Conservation (phyloP, 2,888 invertebrate species). For the Pegoplata infirma region DNA sequence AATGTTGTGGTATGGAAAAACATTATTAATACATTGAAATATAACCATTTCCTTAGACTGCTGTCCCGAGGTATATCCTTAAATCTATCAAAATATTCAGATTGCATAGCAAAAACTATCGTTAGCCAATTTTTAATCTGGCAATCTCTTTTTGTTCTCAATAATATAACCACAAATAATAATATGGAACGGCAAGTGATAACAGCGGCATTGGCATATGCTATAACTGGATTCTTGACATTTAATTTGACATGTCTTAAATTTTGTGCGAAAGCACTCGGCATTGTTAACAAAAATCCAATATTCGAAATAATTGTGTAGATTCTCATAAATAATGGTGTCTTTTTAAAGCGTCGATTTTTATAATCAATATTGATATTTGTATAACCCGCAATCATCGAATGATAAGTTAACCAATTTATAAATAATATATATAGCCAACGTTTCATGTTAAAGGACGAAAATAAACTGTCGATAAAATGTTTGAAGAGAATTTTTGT, state of each 20-base stretch:
- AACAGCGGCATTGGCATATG: neutral
- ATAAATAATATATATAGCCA: too few species aligned
- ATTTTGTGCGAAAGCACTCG: neutral
- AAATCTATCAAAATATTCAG: neutral
- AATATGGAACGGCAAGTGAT: neutral
- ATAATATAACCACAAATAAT: neutral
- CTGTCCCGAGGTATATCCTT: neutral
- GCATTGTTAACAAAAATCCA: neutral
- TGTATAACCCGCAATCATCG: too few species aligned
- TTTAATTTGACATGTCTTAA: neutral
- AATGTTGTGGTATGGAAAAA: neutral
- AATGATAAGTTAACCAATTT: too few species aligned
- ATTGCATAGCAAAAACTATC: neutral
- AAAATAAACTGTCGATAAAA: too few species aligned
- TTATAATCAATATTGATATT: conserved; percentile 4
- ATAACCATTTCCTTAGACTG: neutral
- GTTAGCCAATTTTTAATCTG: neutral
- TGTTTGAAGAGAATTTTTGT: too few species aligned
- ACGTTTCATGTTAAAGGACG: too few species aligned
- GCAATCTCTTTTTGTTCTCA: neutral
- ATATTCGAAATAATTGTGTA: neutral
- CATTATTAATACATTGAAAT: neutral
- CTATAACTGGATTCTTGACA: neutral
- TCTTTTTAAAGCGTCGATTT: neutral
- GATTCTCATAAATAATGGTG: neutral